phyloP scores from a whole-genome alignment of 2,113 vertebrate species.

The Sturnus vulgaris region DNA sequence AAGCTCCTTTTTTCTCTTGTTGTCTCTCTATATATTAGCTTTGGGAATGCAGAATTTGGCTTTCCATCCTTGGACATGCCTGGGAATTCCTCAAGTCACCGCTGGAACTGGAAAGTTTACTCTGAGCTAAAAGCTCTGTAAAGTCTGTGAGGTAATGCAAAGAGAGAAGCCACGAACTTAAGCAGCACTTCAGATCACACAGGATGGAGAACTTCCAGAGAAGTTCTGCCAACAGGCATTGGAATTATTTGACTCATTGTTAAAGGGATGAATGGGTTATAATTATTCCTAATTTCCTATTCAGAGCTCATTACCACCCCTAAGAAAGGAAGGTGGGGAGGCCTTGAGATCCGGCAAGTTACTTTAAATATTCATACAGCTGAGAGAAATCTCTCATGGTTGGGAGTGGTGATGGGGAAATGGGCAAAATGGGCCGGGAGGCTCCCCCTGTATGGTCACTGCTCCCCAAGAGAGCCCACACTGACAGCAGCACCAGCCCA shows the following conservation, averaged over 20 bases:
- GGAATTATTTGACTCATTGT: background rate
- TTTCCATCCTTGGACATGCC: background rate
- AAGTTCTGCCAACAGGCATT: background rate
- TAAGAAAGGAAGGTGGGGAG: background rate
- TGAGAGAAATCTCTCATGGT: background rate
- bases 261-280: background rate
- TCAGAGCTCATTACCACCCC: slow-evolving; percentile 23
- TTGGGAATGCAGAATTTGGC: background rate
- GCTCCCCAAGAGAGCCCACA: fast-evolving
- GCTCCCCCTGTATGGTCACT: fast-evolving
- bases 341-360: background rate
- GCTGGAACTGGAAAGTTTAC: background rate
- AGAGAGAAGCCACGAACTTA: background rate
- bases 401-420: background rate
- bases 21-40: background rate
- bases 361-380: slow-evolving; percentile 41
- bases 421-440: fast-evolving
- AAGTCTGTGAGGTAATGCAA: fast-evolving
- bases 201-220: background rate
- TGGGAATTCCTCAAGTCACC: background rate
- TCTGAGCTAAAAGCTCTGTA: background rate
- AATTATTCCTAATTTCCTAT: slow-evolving; percentile 41
- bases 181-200: background rate
- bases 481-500: background rate
- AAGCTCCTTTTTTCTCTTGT: slow-evolving; percentile 8